A percentile compares a stretch with the other conserved stretches of the same genome.
Evolutionary conservation across 2,888 invertebrate genomes (phyloP).

Genomic region (Lasioglossum zephyrum): DNA sequence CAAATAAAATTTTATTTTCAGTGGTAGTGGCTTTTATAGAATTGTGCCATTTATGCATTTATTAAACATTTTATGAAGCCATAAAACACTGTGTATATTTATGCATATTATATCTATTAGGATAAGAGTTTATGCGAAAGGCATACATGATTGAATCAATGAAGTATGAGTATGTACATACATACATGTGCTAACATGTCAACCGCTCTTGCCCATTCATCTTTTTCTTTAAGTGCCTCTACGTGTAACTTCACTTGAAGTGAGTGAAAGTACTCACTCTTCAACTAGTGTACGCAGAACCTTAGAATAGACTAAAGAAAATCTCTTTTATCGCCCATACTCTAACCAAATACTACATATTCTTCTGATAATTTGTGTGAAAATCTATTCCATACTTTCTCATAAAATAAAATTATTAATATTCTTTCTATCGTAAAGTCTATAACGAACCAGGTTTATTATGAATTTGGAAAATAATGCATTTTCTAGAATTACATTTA

Average conservation of each 20-base stretch:
- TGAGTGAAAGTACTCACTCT: conserved; percentile 38
- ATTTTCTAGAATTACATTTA: too few species aligned
- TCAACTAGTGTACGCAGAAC: conserved; percentile 13
- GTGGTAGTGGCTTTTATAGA: too few species aligned
- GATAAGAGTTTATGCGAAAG: conserved; percentile 38
- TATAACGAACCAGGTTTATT: too few species aligned
- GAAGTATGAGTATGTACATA: background rate
- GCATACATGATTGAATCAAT: conserved; percentile 65
- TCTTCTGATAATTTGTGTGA: background rate
- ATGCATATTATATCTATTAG: too few species aligned
- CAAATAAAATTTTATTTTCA: too few species aligned
- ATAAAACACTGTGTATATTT: too few species aligned
- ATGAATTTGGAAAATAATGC: too few species aligned
- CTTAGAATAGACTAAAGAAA: conserved; percentile 30
- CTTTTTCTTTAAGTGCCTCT: conserved; percentile 25
- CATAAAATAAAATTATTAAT: too few species aligned
- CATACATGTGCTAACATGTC: background rate
- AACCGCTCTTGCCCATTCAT: conserved; percentile 38
- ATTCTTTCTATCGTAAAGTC: too few species aligned
- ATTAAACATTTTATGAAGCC: too few species aligned
- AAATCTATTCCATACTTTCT: background rate
- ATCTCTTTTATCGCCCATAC: conserved; percentile 20
- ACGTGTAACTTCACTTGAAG: conserved; percentile 29
- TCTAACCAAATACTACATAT: background rate
- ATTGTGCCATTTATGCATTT: too few species aligned